Evolutionary conservation across 2,888 invertebrate genomes (phyloP), one percentile per base, ranked within the genome.

Genomic region (Pseudococcus longispinus): DNA sequence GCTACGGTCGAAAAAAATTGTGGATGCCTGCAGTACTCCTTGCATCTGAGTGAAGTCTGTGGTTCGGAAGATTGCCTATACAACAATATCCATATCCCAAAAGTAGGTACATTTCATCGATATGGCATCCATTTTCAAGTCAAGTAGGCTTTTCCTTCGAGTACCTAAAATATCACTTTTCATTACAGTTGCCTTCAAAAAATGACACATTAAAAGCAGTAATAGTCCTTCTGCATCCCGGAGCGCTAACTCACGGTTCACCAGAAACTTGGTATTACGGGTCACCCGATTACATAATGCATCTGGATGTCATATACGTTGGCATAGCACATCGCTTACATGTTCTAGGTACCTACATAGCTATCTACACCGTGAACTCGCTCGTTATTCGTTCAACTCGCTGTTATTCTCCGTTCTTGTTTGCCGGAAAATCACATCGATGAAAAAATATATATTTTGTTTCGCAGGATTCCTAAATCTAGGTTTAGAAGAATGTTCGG

Each of bases 241-340:
- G 83, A 51, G 83, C 29, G 23, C n/a, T 83, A 3, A 23, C 4
- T 18, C 51, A 51, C 18, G 83, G 46, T 11, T 51, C 83, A 83
- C 46, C 46, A 8, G 44, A 46, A 15, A 44, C 29, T 23, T 51
- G 51, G 29, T 15, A 46, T 8, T 46, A 29, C 5, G 83, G 83
- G 29, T 83, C 83, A 26, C 26, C 55, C 9, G 83, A 83, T 51
- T 83, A 51, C 5, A 23, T 83, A 6, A 83, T 83, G 46, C 26
- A 83, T 51, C 4, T 5, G 0, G 83, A 51, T 23, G 46, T 83
- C 2, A 15, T 83, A 44, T 83, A 83, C 51, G 83, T 83, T n/a
- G 9, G 46, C 9, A 18, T 83, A 13, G 51, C 83, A 26, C n/a
- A 26, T 83, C 44, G 83, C 2, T 18, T 83, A 15, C 83, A 83